Evolutionary conservation across 2,113 vertebrate genomes (phyloP).

Genomic region (Actenoides hombroni): DNA sequence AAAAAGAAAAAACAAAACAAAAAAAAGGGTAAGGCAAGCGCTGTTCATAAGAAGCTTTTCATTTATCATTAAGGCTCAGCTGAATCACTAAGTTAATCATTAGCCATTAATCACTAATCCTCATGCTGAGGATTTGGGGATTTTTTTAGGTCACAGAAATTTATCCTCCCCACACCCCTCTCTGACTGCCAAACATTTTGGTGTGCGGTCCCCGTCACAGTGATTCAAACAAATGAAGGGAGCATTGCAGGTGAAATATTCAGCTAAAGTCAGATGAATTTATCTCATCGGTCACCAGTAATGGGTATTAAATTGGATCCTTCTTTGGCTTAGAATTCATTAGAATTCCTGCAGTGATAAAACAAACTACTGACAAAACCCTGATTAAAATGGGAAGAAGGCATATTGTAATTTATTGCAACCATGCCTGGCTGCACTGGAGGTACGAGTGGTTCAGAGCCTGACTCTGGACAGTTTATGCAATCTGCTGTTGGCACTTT

Average conservation of each 20-base stretch:
- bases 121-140: not conserved
- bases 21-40: not conserved
- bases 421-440: not conserved
- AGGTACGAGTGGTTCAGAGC: not conserved
- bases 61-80: not conserved
- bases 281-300: not conserved
- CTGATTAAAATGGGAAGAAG: not conserved
- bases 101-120: conserved; percentile 13
- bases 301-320: not conserved
- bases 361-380: not conserved
- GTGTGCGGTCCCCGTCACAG: fast-evolving
- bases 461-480: not conserved
- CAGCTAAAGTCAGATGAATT: not conserved
- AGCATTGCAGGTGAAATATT: not conserved
- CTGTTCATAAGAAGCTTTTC: not conserved
- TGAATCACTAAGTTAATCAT: conserved; percentile 25
- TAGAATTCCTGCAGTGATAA: not conserved
- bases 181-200: not conserved
- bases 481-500: not conserved
- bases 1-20: fast-evolving
- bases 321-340: not conserved
- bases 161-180: not conserved
- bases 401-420: not conserved
- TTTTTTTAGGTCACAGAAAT: not conserved
- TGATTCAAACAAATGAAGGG: not conserved